Evolutionary conservation across 2,113 vertebrate species (phyloP), one percentile per base, ranked within the genome.

Genomic region (Eulemur rufifrons): DNA sequence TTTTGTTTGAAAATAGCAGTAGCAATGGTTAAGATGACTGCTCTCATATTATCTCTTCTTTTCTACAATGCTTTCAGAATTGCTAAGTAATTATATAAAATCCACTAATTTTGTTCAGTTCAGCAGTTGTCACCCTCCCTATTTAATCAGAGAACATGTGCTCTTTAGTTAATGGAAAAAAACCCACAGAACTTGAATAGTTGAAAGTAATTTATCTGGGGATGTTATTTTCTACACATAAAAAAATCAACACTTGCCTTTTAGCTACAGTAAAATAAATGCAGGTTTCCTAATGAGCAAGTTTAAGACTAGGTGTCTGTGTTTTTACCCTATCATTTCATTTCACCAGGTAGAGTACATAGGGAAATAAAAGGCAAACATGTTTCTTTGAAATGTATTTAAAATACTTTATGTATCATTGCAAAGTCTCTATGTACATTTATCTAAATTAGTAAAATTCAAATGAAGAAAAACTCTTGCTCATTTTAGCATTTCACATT

Each of bases 281-380:
- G 29, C 13, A 83, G 50, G 42, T 50, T 86, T 39, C 14, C 37
- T 86, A 89, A 66, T 50, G 84, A 63, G 59, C 13, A 54, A 68
- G 52, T 74, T 63, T 93, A 71, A 88, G 47, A 68, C 25, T 56
- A 88, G 25, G 12, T 27, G 68, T 88, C 23, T 20, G 23, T 39
- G 23, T 61, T 83, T 90, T 81, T 34, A 52, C 17, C 13, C 18
- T n/a, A 34, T 56, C 52, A 88, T 81, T 95, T 69, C 27, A 76
- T 52, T 68, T 84, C n/a, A 39, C 91, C 50, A 83, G n/a, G 34
- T 12, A 91, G 14, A 34, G 4, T 64, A 90, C 39, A 21, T 37
- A 69, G 89, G 39, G 52, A 96, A 92, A 89, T 52, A 47, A 78
- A 82, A 91, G 32, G 14, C 61, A 91, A 95, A 92, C 14, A 71